Evolutionary conservation across 2,888 invertebrate species (phyloP).

Genomic region (Busseola fusca): DNA sequence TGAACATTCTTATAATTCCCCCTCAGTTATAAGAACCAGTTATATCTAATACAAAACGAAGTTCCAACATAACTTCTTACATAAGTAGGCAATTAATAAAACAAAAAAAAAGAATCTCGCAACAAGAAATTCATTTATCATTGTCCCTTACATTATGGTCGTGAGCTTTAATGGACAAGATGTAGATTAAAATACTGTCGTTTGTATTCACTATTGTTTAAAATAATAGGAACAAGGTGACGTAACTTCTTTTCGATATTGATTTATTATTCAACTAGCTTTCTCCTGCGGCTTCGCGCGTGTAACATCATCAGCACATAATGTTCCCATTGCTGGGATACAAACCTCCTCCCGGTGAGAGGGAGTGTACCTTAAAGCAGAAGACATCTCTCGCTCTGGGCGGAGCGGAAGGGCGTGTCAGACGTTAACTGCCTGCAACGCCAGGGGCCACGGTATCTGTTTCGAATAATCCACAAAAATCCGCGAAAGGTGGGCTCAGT

Average conservation of each 20-base stretch:
- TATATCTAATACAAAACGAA: conserved; percentile 15
- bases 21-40: neutral
- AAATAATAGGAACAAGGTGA: conserved; percentile 69
- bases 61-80: conserved; percentile 5
- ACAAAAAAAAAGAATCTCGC: conserved; percentile 6
- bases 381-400: too few species aligned
- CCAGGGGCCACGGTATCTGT: too few species aligned
- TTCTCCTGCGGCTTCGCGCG: neutral
- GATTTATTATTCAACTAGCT: conserved; percentile 47
- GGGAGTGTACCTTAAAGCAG: too few species aligned
- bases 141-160: conserved; percentile 42
- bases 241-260: conserved; percentile 46
- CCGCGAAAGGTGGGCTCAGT: too few species aligned
- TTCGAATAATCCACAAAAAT: too few species aligned
- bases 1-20: too few species aligned
- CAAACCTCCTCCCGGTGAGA: too few species aligned
- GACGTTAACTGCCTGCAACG: too few species aligned
- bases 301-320: too few species aligned
- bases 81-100: conserved; percentile 16
- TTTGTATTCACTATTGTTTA: conserved; percentile 78
- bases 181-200: conserved; percentile 76
- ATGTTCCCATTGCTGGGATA: too few species aligned
- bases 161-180: conserved; percentile 66
- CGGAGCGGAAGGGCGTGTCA: too few species aligned
- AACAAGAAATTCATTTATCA: conserved; percentile 56